Conservation (phyloP, 2,888 invertebrate species). For the Scaptomyza polygonia region DNA sequence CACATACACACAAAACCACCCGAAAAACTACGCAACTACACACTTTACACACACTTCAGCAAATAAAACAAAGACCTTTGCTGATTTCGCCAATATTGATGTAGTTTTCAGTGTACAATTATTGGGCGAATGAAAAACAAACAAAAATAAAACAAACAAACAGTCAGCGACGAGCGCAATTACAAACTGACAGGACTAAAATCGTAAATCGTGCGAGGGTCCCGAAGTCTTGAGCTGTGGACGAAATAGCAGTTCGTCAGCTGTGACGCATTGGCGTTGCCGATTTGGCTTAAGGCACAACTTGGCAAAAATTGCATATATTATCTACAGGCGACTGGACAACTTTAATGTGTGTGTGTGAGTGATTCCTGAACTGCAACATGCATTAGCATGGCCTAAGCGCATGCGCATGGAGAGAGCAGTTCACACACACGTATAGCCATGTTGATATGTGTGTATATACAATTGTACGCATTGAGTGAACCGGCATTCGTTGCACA, state of each 20-base stretch:
- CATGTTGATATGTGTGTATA: not conserved
- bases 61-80: conserved; percentile 9
- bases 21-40: conserved; percentile 12
- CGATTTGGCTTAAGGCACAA: conserved; percentile 43
- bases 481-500: conserved; percentile 41
- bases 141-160: conserved; percentile 24
- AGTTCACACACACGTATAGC: not conserved
- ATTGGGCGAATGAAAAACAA: conserved; percentile 9
- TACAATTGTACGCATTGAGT: conserved; percentile 23
- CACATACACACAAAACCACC: conserved; percentile 1
- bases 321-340: conserved; percentile 49
- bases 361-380: conserved; percentile 20
- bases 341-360: conserved; percentile 37
- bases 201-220: conserved; percentile 35
- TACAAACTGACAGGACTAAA: conserved; percentile 65
- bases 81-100: conserved; percentile 28
- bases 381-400: conserved; percentile 40
- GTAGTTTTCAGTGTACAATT: conserved; percentile 3
- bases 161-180: conserved; percentile 56
- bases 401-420: conserved; percentile 38
- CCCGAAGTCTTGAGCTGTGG: conserved; percentile 12
- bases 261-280: conserved; percentile 54
- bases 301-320: conserved; percentile 44
- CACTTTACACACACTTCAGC: conserved; percentile 7
- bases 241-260: conserved; percentile 43